A percentile compares a stretch with the other conserved stretches of the same genome.
Evolutionary conservation across 2,113 vertebrate genomes (phyloP).

Genomic region (Dolichallabes microphthalmus): DNA sequence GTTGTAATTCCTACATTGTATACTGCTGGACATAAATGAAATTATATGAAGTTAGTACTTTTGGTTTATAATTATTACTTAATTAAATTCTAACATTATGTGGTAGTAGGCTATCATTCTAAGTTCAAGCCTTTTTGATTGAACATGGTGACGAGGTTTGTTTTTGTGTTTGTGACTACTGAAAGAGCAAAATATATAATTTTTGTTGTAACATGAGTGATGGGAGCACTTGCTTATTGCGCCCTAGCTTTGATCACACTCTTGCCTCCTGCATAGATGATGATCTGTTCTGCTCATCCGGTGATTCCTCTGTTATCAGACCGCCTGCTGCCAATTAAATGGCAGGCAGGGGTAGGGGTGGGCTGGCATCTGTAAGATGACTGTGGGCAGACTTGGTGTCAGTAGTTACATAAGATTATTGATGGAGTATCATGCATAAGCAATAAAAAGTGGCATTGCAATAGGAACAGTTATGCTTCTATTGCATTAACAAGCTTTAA

Average conservation of each 20-base stretch:
- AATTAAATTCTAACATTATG: no score
- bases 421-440: not conserved
- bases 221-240: not conserved
- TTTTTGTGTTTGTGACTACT: not conserved
- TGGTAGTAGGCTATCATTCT: no score
- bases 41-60: no score
- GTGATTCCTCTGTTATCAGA: constrained; percentile 23
- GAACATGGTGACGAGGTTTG: not conserved
- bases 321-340: constrained; percentile 25
- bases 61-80: no score
- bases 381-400: not conserved
- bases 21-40: no score
- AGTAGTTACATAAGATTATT: not conserved
- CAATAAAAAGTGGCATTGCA: not conserved
- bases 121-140: not conserved
- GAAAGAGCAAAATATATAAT: not conserved
- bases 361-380: not conserved
- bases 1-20: no score
- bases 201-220: not conserved
- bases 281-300: constrained; percentile 5
- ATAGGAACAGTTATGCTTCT: constrained; percentile 1
- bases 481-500: not conserved
- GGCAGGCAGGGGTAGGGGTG: not conserved
- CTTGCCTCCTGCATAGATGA: constrained; percentile 4
- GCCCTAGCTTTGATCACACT: constrained; percentile 18